Base-by-base conservation (phyloP, 2,113 vertebrate genomes). In the Scytalopus superciliaris region DNA sequence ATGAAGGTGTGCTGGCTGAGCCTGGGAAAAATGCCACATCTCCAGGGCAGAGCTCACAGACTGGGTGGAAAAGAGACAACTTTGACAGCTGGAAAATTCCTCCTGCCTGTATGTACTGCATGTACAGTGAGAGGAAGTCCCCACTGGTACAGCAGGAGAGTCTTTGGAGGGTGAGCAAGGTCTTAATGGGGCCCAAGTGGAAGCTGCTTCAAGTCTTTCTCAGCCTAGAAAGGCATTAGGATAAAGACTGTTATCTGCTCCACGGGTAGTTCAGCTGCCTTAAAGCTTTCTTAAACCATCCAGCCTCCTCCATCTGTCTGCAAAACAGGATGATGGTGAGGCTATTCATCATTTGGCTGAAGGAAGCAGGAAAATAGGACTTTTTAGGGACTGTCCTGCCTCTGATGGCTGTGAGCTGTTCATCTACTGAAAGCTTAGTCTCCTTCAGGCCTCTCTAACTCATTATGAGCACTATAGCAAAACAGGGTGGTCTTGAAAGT, bases 271-370 rank as follows among this genome's bases (percentile, higher is more conserved):
- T 82, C 79, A 90, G 69, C 59, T 88, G 42, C 56, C 78, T 77
- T 80, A 77, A 78, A 68, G 66, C 72, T 82, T 78, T 42, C 59
- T 70, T 86, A 81, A 92, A 80, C 60, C 68, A 60, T 45, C 47
- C 3, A 0, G 24, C n/a, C 60, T 90, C 30, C 31, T 90, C 94
- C 69, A 69, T 89, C 91, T 96, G 80, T 40, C 47, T 72, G 62
- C 31, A 82, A 1, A 63, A n/a, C 4, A 2, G 11, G 33, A 47
- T 40, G n/a, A 68, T 75, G 63, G 23, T 68, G 42, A 59, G 35
- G 59, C 40, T 35, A 2, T 39, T 40, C 35, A 17, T 60, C 7
- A 8, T 69, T 60, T 47, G 45, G 31, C 69, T 82, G 62, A 93
- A 84, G 52, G n/a, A 59, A 42, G 50, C 6, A 19, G 30, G 42